Conservation (phyloP, 1,140 invertebrate species). For the Grapholita molesta region DNA sequence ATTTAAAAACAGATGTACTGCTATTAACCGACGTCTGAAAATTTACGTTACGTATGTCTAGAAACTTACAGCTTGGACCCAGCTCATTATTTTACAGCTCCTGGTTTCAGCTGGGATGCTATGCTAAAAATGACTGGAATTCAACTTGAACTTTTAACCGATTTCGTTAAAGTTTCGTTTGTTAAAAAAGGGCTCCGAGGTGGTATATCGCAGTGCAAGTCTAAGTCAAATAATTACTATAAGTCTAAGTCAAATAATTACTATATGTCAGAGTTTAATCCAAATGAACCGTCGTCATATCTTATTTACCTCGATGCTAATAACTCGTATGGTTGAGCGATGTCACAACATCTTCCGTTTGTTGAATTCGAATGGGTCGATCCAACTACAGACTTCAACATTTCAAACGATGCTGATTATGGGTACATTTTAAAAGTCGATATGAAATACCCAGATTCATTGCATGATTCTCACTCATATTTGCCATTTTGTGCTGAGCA, state of each 20-base stretch:
- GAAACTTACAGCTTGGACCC: slow-evolving; percentile 50
- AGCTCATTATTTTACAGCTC: slow-evolving; percentile 52
- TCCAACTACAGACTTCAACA: slow-evolving; percentile 27
- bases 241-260: slow-evolving; percentile 66
- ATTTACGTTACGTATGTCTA: slow-evolving; percentile 62
- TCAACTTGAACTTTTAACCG: slow-evolving; percentile 71
- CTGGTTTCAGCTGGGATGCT: slow-evolving; percentile 60
- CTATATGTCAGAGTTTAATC: slow-evolving; percentile 66
- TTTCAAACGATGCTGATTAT: slow-evolving; percentile 33
- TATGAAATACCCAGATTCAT: slow-evolving; percentile 40
- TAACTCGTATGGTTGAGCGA: slow-evolving; percentile 78
- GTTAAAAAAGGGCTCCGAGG: slow-evolving; percentile 60
- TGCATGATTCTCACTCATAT: slow-evolving; percentile 77
- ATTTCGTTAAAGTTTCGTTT: slow-evolving; percentile 65
- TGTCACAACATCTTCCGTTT: slow-evolving; percentile 66
- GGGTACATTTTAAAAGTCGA: slow-evolving; percentile 79
- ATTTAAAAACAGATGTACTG: slow-evolving; percentile 71
- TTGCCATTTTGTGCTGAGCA: slow-evolving; percentile 73
- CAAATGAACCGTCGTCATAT: slow-evolving; percentile 42
- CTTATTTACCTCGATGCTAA: slow-evolving; percentile 77
- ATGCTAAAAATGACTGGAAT: slow-evolving; percentile 44
- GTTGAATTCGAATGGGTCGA: slow-evolving; percentile 68
- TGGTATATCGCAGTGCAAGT: slow-evolving; percentile 55
- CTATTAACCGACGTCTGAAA: too few species aligned
- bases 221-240: slow-evolving; percentile 52